phyloP scores from a whole-genome alignment of 2,888 invertebrate genomes.

The Oithona nana region DNA sequence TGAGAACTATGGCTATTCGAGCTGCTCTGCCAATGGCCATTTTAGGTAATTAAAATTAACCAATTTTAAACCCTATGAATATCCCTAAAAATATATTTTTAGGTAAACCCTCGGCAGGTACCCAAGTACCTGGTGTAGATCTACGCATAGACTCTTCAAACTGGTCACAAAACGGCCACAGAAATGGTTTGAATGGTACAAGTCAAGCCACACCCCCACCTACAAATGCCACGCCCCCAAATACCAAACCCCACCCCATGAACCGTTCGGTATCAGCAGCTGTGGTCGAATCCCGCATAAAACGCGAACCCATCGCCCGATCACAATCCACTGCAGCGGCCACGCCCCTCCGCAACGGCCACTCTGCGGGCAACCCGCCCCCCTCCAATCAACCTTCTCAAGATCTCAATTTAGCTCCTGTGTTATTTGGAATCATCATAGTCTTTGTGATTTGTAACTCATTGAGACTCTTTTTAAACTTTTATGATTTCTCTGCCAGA shows the following conservation, averaged over 20 bases:
- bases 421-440: constrained; percentile 13
- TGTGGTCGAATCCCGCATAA: background rate
- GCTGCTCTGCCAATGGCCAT: constrained; percentile 14
- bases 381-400: background rate
- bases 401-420: constrained; percentile 13
- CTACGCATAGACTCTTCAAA: background rate
- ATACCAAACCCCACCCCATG: background rate
- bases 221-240: background rate
- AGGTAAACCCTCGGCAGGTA: too few species aligned
- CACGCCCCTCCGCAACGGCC: background rate
- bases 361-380: background rate
- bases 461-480: constrained; percentile 9
- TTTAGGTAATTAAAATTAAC: too few species aligned
- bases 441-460: constrained; percentile 14
- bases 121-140: too few species aligned
- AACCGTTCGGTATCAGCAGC: background rate
- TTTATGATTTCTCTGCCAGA: constrained; percentile 8
- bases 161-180: background rate
- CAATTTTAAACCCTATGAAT: too few species aligned
- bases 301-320: background rate
- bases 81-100: too few species aligned
- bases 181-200: background rate
- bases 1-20: constrained; percentile 7
- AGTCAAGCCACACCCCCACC: background rate
- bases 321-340: constrained; percentile 1